Percentiles rank a stretch among this genome's conserved stretches.
phyloP scores from a whole-genome alignment of 2,888 invertebrate species.

The Lycocerus yunnanus region DNA sequence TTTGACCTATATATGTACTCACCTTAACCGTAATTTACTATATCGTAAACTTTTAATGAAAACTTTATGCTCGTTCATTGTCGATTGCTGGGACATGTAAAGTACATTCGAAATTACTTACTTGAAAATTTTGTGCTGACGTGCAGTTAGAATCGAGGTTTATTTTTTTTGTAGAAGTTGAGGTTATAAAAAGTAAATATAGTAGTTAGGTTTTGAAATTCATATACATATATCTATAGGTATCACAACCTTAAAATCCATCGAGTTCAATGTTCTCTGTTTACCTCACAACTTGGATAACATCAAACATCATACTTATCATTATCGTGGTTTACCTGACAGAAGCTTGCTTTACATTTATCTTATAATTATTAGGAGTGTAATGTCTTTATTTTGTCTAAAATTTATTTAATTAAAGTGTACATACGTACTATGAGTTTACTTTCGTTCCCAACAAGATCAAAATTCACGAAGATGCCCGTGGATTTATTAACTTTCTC shows the following conservation, averaged over 20 bases:
- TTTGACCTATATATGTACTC: neutral
- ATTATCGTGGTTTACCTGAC: slow-evolving; percentile 31
- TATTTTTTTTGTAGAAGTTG: neutral
- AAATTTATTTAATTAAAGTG: neutral
- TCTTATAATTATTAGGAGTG: slow-evolving; percentile 13
- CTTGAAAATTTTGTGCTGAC: neutral
- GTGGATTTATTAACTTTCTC: slow-evolving; percentile 1
- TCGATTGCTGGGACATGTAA: neutral
- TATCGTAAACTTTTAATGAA: neutral
- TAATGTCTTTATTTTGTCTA: slow-evolving; percentile 3
- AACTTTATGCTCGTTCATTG: neutral
- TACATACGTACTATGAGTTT: neutral
- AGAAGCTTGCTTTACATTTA: slow-evolving; percentile 30
- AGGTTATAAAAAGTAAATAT: neutral
- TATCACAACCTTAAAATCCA: slow-evolving; percentile 12
- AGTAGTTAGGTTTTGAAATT: slow-evolving; percentile 22
- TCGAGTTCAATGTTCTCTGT: slow-evolving; percentile 33
- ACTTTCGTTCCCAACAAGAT: neutral
- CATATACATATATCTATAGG: slow-evolving; percentile 14
- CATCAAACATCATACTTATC: slow-evolving; percentile 20
- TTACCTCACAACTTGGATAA: slow-evolving; percentile 31
- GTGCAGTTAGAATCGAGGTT: neutral
- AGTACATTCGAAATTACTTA: neutral
- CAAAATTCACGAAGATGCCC: neutral
- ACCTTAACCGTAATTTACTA: neutral